A percentile compares a stretch with the other conserved stretches of the same genome.
phyloP scores from a whole-genome alignment of 2,113 vertebrate species.

The Cairina moschata region DNA sequence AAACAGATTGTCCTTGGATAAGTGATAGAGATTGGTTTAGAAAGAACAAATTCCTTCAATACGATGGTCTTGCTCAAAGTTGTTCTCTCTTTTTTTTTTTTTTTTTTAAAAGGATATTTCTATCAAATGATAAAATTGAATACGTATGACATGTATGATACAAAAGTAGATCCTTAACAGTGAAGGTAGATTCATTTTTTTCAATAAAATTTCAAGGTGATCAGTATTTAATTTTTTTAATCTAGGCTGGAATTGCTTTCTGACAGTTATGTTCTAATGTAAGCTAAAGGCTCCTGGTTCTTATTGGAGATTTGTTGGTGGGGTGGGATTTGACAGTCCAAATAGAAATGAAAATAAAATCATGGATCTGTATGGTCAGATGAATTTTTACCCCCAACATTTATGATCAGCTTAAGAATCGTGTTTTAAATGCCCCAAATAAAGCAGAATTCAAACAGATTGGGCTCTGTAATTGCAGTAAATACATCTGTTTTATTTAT shows the following conservation, averaged over 20 bases:
- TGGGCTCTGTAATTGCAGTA: background rate
- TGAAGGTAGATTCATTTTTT: background rate
- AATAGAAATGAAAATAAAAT: too few relatives aligned
- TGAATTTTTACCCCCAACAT: background rate
- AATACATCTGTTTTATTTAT: background rate
- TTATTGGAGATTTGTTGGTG: background rate
- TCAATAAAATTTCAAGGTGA: background rate
- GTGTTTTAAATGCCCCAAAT: background rate
- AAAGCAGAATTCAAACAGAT: background rate
- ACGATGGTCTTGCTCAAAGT: background rate
- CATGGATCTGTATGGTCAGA: too few relatives aligned
- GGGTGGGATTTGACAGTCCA: background rate
- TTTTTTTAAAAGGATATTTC: background rate
- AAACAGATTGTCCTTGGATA: background rate
- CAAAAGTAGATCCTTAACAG: background rate
- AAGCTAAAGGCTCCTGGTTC: background rate
- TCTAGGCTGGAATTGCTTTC: background rate
- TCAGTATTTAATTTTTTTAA: background rate
- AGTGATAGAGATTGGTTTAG: background rate
- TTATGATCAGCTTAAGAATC: background rate
- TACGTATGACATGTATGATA: background rate
- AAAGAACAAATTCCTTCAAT: background rate
- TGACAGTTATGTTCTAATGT: background rate
- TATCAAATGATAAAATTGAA: background rate
- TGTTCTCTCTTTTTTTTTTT: background rate